Conservation (phyloP, 2,888 invertebrate genomes). For the Punctoribates punctum region DNA sequence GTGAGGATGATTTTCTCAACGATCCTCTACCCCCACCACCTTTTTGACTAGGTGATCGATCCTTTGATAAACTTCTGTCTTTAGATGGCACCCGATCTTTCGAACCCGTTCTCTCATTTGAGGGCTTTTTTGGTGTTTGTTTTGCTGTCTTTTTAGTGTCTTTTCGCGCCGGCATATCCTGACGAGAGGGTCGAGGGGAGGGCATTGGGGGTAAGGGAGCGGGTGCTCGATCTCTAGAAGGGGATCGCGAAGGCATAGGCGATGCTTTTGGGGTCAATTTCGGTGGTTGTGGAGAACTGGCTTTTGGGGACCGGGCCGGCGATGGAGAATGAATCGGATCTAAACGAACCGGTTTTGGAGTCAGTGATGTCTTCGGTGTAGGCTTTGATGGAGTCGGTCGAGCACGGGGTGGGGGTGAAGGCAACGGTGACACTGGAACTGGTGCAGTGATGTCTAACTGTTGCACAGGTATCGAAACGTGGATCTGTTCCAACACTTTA, state of each 20-base stretch:
- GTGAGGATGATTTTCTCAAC: neutral
- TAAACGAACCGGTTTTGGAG: slow-evolving; percentile 10
- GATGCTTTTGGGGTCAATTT: slow-evolving; percentile 4
- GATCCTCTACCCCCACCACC: neutral
- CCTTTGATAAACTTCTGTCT: neutral
- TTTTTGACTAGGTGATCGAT: neutral
- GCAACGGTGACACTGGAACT: slow-evolving; percentile 20
- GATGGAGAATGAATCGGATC: slow-evolving; percentile 2
- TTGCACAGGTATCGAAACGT: slow-evolving; percentile 36
- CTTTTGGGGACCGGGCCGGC: slow-evolving; percentile 5
- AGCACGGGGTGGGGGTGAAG: neutral
- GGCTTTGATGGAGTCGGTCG: slow-evolving; percentile 12
- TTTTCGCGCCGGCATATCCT: slow-evolving; percentile 38
- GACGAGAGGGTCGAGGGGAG: slow-evolving; percentile 17
- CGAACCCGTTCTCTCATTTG: neutral
- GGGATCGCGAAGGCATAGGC: neutral
- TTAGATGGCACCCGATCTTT: slow-evolving; percentile 7
- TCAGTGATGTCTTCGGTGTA: neutral
- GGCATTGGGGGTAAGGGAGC: neutral
- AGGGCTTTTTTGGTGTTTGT: neutral
- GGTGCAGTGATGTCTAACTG: slow-evolving; percentile 39
- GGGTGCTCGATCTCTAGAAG: neutral
- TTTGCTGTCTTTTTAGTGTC: slow-evolving; percentile 5
- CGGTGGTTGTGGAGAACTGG: neutral
- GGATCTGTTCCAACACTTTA: slow-evolving; percentile 28